These are phyloP conservation scores for Perccottus glenii DNA, from an alignment of 2,113 vertebrate genomes.

Conservation along the genomic window DNA sequence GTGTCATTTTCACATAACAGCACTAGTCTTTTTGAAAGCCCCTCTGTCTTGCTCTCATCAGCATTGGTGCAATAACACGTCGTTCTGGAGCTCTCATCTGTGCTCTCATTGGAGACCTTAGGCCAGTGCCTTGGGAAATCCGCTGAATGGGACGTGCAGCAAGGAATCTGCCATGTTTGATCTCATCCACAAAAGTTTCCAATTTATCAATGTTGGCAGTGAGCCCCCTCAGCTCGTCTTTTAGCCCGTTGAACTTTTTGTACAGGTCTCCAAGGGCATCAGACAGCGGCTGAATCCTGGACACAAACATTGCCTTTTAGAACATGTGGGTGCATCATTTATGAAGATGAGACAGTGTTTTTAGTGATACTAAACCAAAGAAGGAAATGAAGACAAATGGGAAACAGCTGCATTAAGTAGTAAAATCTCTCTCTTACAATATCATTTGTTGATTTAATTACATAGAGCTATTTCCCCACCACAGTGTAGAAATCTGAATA, in stretches of 20 bases:
- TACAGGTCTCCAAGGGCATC: slow-evolving; percentile 85
- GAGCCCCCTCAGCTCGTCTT: slow-evolving; percentile 81
- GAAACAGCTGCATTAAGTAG: background rate
- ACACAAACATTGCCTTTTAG: background rate
- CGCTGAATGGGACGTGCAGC: slow-evolving; percentile 27
- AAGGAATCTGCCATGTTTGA: slow-evolving; percentile 63
- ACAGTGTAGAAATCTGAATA: slow-evolving; percentile 8
- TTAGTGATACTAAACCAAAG: background rate
- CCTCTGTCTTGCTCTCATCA: slow-evolving; percentile 49
- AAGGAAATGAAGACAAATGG: background rate
- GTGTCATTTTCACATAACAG: background rate
- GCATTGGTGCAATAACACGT: background rate
- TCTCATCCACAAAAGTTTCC: slow-evolving; percentile 81
- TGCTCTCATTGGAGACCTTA: slow-evolving; percentile 28
- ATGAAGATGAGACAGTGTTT: background rate
- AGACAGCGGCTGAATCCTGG: slow-evolving; percentile 84
- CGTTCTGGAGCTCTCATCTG: slow-evolving; percentile 30
- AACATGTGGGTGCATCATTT: background rate
- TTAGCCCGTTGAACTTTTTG: slow-evolving; percentile 82
- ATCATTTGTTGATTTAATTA: background rate
- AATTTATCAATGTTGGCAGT: slow-evolving; percentile 78
- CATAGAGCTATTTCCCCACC: background rate
- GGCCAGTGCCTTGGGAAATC: slow-evolving; percentile 19
- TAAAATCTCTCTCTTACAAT: background rate
- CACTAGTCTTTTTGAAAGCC: slow-evolving; percentile 39